Evolutionary conservation across 2,888 invertebrate species (phyloP).

Genomic region (Ptychoptera albimana): DNA sequence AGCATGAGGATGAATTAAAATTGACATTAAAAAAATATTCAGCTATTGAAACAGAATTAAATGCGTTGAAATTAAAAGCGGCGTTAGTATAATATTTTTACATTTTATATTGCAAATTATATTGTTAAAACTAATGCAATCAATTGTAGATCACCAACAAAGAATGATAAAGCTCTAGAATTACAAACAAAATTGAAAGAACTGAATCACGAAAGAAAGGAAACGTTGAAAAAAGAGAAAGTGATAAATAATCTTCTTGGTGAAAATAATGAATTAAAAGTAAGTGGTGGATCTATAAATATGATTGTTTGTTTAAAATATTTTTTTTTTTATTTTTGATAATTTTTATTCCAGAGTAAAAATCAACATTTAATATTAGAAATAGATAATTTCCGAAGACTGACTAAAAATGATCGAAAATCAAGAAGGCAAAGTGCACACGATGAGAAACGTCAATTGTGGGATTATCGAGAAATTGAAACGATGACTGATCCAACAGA

Average conservation of each 20-base stretch:
- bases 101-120: too few relatives aligned
- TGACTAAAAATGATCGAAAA: slow-evolving; percentile 16
- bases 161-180: too few relatives aligned
- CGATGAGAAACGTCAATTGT: slow-evolving; percentile 20
- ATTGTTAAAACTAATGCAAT: too few relatives aligned
- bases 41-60: too few relatives aligned
- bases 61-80: too few relatives aligned
- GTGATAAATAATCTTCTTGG: slow-evolving; percentile 15
- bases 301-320: not conserved
- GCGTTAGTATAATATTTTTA: too few relatives aligned
- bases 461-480: slow-evolving; percentile 16
- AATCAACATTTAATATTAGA: slow-evolving; percentile 4
- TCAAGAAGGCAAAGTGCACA: slow-evolving; percentile 21
- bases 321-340: not conserved
- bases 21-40: too few relatives aligned
- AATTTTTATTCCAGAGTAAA: slow-evolving; percentile 1
- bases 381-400: slow-evolving; percentile 2
- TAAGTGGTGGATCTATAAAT: slow-evolving; percentile 7
- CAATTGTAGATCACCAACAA: too few relatives aligned
- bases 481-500: slow-evolving; percentile 25
- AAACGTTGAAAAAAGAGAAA: slow-evolving; percentile 9
- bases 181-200: too few relatives aligned
- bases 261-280: slow-evolving; percentile 15
- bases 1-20: too few relatives aligned
- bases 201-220: slow-evolving; percentile 7